phyloP scores from a whole-genome alignment of 2,888 invertebrate genomes.

The Antitype chi region DNA sequence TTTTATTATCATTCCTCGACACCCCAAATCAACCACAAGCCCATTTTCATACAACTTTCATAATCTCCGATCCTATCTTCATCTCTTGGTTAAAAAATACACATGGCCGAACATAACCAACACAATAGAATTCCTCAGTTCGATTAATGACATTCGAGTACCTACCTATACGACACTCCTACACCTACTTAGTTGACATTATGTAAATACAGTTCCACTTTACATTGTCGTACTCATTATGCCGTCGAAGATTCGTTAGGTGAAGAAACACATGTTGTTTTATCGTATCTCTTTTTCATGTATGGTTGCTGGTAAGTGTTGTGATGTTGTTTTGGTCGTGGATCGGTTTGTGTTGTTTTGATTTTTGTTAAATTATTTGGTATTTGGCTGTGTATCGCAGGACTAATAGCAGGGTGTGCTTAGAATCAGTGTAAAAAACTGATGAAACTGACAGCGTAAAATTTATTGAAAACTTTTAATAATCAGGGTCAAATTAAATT shows the following conservation, averaged over 20 bases:
- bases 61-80: conserved; percentile 75
- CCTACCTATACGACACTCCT: conserved; percentile 78
- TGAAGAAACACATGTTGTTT: conserved; percentile 91
- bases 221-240: conserved; percentile 90
- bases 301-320: conserved; percentile 75
- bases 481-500: no score
- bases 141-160: conserved; percentile 87
- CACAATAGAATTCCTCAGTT: conserved; percentile 85
- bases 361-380: background rate
- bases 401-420: no score
- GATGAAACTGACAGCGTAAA: no score
- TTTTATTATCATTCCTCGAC: conserved; percentile 18
- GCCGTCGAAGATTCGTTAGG: conserved; percentile 89
- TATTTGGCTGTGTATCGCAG: background rate
- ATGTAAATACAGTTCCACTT: conserved; percentile 90
- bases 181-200: conserved; percentile 90
- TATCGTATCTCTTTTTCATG: conserved; percentile 79
- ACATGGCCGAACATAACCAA: conserved; percentile 76
- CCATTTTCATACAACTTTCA: conserved; percentile 65
- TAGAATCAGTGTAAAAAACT: background rate
- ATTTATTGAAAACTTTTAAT: background rate
- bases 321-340: background rate
- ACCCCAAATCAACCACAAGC: conserved; percentile 26
- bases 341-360: background rate
- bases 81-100: conserved; percentile 84